Base-by-base conservation (phyloP, 2,888 invertebrate genomes). In the Tipula helvola region DNA sequence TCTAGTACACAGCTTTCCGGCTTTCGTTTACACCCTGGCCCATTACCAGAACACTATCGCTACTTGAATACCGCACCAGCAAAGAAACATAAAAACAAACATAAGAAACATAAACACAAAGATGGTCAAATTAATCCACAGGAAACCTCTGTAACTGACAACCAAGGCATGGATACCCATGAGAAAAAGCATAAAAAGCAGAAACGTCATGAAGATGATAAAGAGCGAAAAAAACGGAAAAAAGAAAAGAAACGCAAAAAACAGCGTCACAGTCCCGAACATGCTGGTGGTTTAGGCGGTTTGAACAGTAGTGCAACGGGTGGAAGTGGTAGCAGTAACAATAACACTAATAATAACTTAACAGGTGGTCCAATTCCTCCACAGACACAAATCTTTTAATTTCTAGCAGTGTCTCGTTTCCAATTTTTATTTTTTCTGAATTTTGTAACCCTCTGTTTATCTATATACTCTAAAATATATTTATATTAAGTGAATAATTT, bases 121-220 rank as follows among this genome's bases (percentile, higher is more conserved):
- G 96, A 96, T 89, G 96, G 97, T 16, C 95, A 96, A 87, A 93
- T 95, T 83, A 36, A 84, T 84, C 95, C 95, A 83, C 96, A 95
- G 90, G 96, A 96, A 90, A 94, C 96, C 87, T 94, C 95, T 86
- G 41, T 88, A 87, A 13, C 89, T 94, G 94, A 94, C 90, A 93
- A 94, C 42, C 93, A 94, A 88, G 93, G 93, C 88, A 94, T 95
- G 87, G 97, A 97, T 90, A 96, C 96, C 18, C 97, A 97, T 89
- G 98, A 98, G 90, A 98, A 97, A 93, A 98, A 98, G 91, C 97
- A 97, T 91, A 98, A 97, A 93, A 98, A 97, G 91, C 97, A 97
- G 90, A 97, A 97, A 90, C 93, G 97, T 52, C 97, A 97, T 89
- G 97, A 98, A 89, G 98, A 98, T 88, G 97, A 98, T 89, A 97